Evolutionary conservation across 2,113 vertebrate species (phyloP).

Genomic region (Brachionichthys hirsutus): DNA sequence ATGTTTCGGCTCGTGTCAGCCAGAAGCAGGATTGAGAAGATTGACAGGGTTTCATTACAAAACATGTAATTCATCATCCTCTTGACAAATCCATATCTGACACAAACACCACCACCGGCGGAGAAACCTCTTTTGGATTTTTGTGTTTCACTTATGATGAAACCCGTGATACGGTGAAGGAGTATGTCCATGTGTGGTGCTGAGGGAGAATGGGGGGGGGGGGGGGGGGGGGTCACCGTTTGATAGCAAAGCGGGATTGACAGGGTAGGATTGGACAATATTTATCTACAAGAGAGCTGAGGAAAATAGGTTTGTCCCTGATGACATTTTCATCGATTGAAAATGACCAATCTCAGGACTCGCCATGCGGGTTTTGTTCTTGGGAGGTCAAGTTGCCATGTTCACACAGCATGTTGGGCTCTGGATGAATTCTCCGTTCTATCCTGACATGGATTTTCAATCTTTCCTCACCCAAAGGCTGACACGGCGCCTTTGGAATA

Average conservation of each 20-base stretch:
- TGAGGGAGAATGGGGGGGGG: background rate
- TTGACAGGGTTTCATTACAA: slow-evolving; percentile 60
- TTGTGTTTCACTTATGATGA: slow-evolving; percentile 57
- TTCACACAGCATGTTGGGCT: slow-evolving; percentile 55
- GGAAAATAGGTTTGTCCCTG: slow-evolving; percentile 76
- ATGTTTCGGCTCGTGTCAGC: slow-evolving; percentile 20
- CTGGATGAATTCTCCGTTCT: slow-evolving; percentile 61
- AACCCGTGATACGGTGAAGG: slow-evolving; percentile 48
- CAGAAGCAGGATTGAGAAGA: slow-evolving; percentile 52
- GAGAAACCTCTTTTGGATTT: slow-evolving; percentile 26
- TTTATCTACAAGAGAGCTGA: slow-evolving; percentile 71
- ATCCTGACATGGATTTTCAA: slow-evolving; percentile 63
- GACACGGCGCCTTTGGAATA: background rate
- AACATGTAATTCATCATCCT: slow-evolving; percentile 67
- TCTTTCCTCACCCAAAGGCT: slow-evolving; percentile 15
- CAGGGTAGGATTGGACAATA: slow-evolving; percentile 66
- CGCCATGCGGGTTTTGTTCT: slow-evolving; percentile 50
- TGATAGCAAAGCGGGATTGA: slow-evolving; percentile 52
- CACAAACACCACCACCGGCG: slow-evolving; percentile 44
- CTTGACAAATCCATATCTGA: slow-evolving; percentile 72
- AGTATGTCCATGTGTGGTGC: slow-evolving; percentile 29
- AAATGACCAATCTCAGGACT: slow-evolving; percentile 70
- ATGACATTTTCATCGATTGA: slow-evolving; percentile 80
- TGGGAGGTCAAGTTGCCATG: slow-evolving; percentile 57
- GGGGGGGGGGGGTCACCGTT: slow-evolving; percentile 31